A percentile compares a stretch with the other conserved stretches of the same genome.
phyloP scores from a whole-genome alignment of 2,888 invertebrate genomes.

The Lobophora halterata region DNA sequence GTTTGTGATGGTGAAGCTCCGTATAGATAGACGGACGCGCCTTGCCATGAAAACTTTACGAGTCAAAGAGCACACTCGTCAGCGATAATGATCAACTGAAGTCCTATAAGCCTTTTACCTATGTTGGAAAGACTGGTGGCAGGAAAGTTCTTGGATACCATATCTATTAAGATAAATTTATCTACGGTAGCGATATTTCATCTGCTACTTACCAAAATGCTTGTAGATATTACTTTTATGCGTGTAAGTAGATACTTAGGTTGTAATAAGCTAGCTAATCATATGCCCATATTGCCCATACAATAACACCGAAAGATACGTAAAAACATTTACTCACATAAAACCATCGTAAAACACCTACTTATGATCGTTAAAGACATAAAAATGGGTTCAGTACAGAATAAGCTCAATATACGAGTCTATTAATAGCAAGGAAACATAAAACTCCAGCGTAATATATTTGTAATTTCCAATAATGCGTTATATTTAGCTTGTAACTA shows the following conservation, averaged over 20 bases:
- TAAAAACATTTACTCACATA: constrained; percentile 22
- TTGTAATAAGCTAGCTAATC: too few species aligned
- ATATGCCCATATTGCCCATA: background rate
- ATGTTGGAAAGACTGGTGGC: too few species aligned
- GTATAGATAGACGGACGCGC: constrained; percentile 46
- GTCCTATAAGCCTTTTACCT: too few species aligned
- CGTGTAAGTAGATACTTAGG: too few species aligned
- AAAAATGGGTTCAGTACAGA: constrained; percentile 64
- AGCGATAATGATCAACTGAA: too few species aligned
- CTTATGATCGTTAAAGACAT: constrained; percentile 64
- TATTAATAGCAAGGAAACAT: constrained; percentile 68
- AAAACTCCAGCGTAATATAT: constrained; percentile 63
- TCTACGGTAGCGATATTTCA: too few species aligned
- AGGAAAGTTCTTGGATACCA: too few species aligned
- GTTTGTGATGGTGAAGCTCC: constrained; percentile 46
- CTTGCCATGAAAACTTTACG: constrained; percentile 60
- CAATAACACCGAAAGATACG: constrained; percentile 1
- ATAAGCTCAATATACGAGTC: constrained; percentile 67
- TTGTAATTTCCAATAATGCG: constrained; percentile 62
- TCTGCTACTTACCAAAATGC: too few species aligned
- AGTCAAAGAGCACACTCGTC: too few species aligned
- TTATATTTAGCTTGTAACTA: constrained; percentile 11
- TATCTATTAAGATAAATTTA: too few species aligned
- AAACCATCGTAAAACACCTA: constrained; percentile 59
- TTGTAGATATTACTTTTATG: too few species aligned